Conservation (phyloP, 1,140 invertebrate genomes). For the Papilio xuthus region DNA sequence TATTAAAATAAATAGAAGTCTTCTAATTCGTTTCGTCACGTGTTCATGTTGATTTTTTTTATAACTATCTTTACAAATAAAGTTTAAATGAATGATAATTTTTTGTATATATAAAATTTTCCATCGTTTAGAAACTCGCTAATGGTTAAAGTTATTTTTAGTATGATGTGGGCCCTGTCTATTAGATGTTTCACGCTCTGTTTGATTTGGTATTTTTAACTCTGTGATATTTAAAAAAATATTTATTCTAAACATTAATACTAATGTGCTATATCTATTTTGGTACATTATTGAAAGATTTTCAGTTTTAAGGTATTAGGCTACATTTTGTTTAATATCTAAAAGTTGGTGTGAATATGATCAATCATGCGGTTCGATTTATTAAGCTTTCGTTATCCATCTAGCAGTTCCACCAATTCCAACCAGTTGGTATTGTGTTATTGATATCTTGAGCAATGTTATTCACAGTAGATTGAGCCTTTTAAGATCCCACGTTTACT, state of each 20-base stretch:
- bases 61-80: neutral
- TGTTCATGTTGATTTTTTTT: neutral
- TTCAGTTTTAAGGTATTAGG: neutral
- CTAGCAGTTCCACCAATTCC: too few relatives aligned
- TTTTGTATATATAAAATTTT: neutral
- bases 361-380: too few relatives aligned
- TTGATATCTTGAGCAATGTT: constrained; percentile 34
- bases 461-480: constrained; percentile 41
- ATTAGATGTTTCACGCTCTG: constrained; percentile 1
- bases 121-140: neutral
- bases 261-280: neutral
- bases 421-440: neutral
- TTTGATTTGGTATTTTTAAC: constrained; percentile 8
- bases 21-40: neutral
- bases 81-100: neutral
- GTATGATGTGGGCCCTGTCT: neutral
- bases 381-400: too few relatives aligned
- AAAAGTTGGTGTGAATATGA: too few relatives aligned
- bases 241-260: neutral
- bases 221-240: neutral
- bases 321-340: too few relatives aligned
- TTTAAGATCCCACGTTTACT: constrained; percentile 35
- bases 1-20: too few relatives aligned
- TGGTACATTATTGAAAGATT: neutral
- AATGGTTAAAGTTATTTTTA: neutral